Evolutionary conservation across 2,797 vertebrate species (phyloP).

Genomic region (Spea hammondii): DNA sequence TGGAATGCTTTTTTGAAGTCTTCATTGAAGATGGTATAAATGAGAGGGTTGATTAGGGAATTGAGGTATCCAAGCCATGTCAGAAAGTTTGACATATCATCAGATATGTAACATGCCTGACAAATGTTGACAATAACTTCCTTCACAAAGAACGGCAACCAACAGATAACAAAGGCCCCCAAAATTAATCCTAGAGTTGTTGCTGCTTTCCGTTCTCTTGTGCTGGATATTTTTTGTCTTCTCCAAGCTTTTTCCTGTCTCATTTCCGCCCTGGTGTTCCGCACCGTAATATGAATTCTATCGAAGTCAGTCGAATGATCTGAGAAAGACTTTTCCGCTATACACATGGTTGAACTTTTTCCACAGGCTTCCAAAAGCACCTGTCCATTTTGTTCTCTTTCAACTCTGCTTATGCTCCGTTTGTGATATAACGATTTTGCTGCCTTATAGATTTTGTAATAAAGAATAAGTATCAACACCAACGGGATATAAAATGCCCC

Average conservation of each 20-base stretch:
- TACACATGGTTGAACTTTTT: constrained; percentile 75
- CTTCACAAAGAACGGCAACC: constrained; percentile 97
- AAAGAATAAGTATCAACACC: constrained; percentile 91
- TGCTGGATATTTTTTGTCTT: constrained; percentile 86
- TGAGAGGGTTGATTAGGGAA: constrained; percentile 96
- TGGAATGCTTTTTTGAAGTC: constrained; percentile 99
- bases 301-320: constrained; percentile 85
- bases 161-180: constrained; percentile 95
- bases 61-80: constrained; percentile 97
- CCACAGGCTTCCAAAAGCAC: constrained; percentile 77
- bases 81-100: constrained; percentile 89
- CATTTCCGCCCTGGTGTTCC: constrained; percentile 74
- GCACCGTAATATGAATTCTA: constrained; percentile 67
- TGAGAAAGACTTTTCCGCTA: constrained; percentile 84
- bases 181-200: constrained; percentile 91
- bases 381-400: constrained; percentile 86
- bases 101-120: constrained; percentile 78
- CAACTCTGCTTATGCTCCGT: constrained; percentile 81
- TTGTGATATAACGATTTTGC: constrained; percentile 92
- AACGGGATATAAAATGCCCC: constrained; percentile 97
- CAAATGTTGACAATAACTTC: constrained; percentile 93
- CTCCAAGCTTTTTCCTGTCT: constrained; percentile 78
- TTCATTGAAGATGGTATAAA: constrained; percentile 98
- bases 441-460: constrained; percentile 96
- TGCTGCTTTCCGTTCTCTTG: constrained; percentile 88